These are phyloP conservation scores for Cyclophora punctaria DNA, from an alignment of 2,888 invertebrate genomes.

Conservation along the genomic window DNA sequence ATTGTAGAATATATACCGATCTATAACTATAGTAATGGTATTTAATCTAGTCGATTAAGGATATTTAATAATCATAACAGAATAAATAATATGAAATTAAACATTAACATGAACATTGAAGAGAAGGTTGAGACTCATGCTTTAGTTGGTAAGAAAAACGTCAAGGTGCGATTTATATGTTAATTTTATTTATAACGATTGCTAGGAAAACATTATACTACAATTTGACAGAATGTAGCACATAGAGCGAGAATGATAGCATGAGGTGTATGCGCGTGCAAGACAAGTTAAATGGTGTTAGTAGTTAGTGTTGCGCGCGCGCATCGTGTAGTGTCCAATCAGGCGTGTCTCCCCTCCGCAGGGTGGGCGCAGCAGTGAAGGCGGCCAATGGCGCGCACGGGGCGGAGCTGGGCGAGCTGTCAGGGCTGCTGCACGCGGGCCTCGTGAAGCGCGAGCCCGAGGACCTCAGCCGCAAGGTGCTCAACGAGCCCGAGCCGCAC, in stretches of 20 bases:
- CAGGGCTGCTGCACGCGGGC: slow-evolving; percentile 78
- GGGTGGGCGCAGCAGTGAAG: slow-evolving; percentile 76
- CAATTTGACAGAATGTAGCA: slow-evolving; percentile 39
- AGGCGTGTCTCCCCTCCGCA: slow-evolving; percentile 76
- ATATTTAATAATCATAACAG: too few relatives aligned
- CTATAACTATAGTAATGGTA: too few relatives aligned
- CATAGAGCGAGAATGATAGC: slow-evolving; percentile 46
- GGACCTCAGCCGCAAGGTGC: slow-evolving; percentile 83
- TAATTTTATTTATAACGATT: slow-evolving; percentile 36
- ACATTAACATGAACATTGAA: too few relatives aligned
- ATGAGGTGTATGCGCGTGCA: slow-evolving; percentile 46
- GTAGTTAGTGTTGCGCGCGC: slow-evolving; percentile 46
- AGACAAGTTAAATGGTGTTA: slow-evolving; percentile 37
- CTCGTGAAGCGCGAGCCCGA: slow-evolving; percentile 88
- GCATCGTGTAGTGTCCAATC: slow-evolving; percentile 57
- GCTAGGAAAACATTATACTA: slow-evolving; percentile 33
- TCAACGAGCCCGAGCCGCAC: slow-evolving; percentile 72
- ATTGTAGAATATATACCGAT: too few relatives aligned
- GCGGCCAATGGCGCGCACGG: slow-evolving; percentile 80
- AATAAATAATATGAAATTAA: too few relatives aligned
- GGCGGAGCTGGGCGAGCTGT: slow-evolving; percentile 79
- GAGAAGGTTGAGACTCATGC: too few relatives aligned
- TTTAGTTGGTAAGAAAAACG: slow-evolving; percentile 19
- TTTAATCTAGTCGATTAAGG: too few relatives aligned
- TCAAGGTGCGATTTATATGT: slow-evolving; percentile 30